A percentile compares a stretch with the other conserved stretches of the same genome.
phyloP scores from a whole-genome alignment of 2,113 vertebrate species.

The Actenoides hombroni region DNA sequence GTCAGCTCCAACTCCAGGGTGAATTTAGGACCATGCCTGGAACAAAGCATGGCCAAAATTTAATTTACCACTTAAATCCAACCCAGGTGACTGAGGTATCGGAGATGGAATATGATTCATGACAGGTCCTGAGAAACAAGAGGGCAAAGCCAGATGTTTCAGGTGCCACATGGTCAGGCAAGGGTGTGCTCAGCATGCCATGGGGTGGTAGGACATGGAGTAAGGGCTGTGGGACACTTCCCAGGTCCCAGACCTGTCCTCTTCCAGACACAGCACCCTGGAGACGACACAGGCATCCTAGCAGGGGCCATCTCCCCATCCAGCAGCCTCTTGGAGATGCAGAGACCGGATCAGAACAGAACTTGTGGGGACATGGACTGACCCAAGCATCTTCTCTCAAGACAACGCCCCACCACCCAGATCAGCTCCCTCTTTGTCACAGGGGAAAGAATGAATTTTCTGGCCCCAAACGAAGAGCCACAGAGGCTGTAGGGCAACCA shows the following conservation, averaged over 20 bases:
- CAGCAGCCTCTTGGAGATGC: not conserved
- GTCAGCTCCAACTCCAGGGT: not conserved
- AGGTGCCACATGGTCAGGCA: not conserved
- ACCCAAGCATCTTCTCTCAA: not conserved
- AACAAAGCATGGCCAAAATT: not conserved
- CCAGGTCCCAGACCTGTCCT: not conserved
- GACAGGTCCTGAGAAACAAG: not conserved
- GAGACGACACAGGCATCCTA: not conserved
- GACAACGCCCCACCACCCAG: accelerated
- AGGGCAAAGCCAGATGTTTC: not conserved
- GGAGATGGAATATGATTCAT: not conserved
- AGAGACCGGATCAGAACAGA: not conserved
- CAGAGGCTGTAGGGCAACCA: not conserved
- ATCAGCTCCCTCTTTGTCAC: not conserved
- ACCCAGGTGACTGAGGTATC: not conserved
- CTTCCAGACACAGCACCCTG: not conserved
- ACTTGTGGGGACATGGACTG: not conserved
- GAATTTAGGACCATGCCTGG: not conserved
- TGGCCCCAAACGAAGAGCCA: not conserved
- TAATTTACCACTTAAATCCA: not conserved
- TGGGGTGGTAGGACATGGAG: not conserved
- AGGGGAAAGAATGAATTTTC: accelerated
- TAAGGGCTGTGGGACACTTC: not conserved
- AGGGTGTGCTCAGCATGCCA: not conserved
- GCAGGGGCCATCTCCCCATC: accelerated